Percentiles rank a stretch among this genome's conserved stretches.
Evolutionary conservation across 92 coral and sea anemone species (phyloP).

Genomic region (Diadumene lineata): DNA sequence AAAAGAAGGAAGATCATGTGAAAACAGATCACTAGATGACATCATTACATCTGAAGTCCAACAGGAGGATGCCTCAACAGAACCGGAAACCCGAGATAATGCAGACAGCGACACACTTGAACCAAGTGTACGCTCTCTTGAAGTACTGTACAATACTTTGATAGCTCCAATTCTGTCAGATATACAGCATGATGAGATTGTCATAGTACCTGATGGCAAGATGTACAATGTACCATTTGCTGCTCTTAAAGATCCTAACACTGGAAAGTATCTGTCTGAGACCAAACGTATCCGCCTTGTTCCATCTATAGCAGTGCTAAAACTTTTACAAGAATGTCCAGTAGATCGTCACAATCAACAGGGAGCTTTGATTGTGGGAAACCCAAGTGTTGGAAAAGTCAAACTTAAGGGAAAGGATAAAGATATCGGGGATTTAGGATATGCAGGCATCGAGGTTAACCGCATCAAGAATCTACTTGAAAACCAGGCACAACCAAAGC

Average conservation of each 20-base stretch:
- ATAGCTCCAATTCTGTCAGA: constrained; percentile 12
- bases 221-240: constrained; percentile 33
- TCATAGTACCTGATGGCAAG: constrained; percentile 28
- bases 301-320: constrained; percentile 26
- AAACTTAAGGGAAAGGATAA: background rate
- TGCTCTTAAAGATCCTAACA: constrained; percentile 22
- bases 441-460: constrained; percentile 8
- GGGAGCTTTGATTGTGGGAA: constrained; percentile 39
- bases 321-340: constrained; percentile 14
- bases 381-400: constrained; percentile 31
- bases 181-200: constrained; percentile 16
- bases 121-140: background rate
- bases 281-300: constrained; percentile 36
- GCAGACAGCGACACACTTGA: background rate
- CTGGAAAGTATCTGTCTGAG: constrained; percentile 31
- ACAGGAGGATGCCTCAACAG: no score
- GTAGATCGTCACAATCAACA: background rate
- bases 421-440: background rate
- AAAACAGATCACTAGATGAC: constrained; percentile 2
- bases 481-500: background rate
- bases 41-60: background rate
- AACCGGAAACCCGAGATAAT: background rate
- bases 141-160: constrained; percentile 8
- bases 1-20: background rate
- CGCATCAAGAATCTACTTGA: background rate